These are phyloP conservation scores for Ormyrus pomaceus DNA, from an alignment of 2,888 invertebrate genomes.

Conservation along the genomic window DNA sequence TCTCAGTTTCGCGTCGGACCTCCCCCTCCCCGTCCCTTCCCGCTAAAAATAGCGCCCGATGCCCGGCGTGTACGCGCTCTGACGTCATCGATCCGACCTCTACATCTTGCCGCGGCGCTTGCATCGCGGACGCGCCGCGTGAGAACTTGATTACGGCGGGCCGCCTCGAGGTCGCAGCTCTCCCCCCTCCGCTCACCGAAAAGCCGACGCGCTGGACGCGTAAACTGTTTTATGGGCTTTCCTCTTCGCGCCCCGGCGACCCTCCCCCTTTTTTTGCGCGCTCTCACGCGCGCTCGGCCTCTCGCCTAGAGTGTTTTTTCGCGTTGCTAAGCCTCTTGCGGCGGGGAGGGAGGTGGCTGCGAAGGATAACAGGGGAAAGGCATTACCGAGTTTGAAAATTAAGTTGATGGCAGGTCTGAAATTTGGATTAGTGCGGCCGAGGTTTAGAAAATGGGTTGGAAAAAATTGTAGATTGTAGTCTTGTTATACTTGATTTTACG, in stretches of 20 bases:
- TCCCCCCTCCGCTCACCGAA: not conserved
- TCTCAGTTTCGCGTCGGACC: not conserved
- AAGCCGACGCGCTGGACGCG: conserved; percentile 19
- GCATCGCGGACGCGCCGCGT: not conserved
- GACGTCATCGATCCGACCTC: conserved; percentile 43
- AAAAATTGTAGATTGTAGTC: too few species aligned
- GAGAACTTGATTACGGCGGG: conserved; percentile 19
- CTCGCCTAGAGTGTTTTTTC: too few species aligned
- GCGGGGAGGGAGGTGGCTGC: too few species aligned
- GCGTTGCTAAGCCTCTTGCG: too few species aligned
- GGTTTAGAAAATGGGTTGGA: too few species aligned
- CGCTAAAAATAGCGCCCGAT: conserved; percentile 25
- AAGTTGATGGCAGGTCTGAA: too few species aligned
- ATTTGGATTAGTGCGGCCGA: too few species aligned
- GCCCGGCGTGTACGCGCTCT: not conserved
- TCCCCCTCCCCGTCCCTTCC: not conserved
- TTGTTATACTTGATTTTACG: too few species aligned
- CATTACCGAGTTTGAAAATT: too few species aligned
- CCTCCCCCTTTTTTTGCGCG: not conserved
- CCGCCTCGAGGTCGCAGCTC: conserved; percentile 4
- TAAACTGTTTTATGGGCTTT: conserved; percentile 43
- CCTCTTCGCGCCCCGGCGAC: not conserved
- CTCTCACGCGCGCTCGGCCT: too few species aligned
- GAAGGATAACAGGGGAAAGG: too few species aligned
- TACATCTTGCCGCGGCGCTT: not conserved